Evolutionary conservation across 2,113 vertebrate species (phyloP).

Genomic region (Anhinga anhinga): DNA sequence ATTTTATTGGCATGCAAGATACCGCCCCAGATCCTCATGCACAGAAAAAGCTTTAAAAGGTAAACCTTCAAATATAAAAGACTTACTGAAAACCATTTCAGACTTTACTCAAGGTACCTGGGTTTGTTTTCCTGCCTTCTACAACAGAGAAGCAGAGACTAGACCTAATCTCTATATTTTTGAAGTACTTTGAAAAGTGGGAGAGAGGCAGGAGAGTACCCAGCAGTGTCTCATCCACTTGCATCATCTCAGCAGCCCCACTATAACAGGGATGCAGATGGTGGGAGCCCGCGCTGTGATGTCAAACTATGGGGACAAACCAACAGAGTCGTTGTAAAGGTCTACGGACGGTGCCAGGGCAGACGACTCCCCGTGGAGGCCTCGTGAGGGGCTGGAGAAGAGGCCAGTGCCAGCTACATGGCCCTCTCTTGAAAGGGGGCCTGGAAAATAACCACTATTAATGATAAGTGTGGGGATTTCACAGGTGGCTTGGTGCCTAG

Average conservation of each 20-base stretch:
- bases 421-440: not conserved
- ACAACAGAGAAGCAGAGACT: not conserved
- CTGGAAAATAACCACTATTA: not conserved
- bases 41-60: not conserved
- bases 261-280: fast-evolving
- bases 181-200: not conserved
- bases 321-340: not conserved
- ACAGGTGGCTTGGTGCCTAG: not conserved
- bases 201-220: not conserved
- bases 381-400: not conserved
- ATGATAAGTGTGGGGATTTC: not conserved
- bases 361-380: not conserved
- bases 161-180: not conserved
- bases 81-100: not conserved
- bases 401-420: not conserved
- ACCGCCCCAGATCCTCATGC: not conserved
- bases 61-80: not conserved
- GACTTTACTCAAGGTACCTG: not conserved
- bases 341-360: not conserved
- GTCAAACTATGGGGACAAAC: not conserved
- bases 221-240: not conserved
- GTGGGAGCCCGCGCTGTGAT: fast-evolving
- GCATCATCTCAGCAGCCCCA: not conserved
- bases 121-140: not conserved
- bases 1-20: not conserved